A percentile compares a stretch with the other conserved stretches of the same genome.
Conservation (phyloP, 2,797 vertebrate genomes). For the Myiothlypis coronata region DNA sequence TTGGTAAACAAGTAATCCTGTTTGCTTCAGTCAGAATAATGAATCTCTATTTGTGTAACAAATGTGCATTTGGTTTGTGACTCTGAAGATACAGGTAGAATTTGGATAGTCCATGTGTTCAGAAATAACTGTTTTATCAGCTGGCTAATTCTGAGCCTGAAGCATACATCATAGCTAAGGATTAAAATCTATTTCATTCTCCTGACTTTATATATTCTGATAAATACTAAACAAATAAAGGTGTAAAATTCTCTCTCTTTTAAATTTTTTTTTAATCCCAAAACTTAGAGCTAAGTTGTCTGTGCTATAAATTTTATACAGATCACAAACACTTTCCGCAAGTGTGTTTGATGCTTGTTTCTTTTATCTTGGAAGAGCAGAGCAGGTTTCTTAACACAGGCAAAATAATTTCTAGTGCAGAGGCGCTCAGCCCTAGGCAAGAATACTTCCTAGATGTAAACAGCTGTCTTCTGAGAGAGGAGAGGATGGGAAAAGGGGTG, state of each 20-base stretch:
- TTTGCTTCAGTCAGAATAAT: slow-evolving; percentile 44
- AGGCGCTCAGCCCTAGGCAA: background rate
- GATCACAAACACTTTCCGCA: background rate
- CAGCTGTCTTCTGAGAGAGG: background rate
- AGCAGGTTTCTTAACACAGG: background rate
- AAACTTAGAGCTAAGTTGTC: background rate
- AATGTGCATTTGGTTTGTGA: slow-evolving; percentile 22
- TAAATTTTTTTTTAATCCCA: background rate
- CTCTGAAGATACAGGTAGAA: slow-evolving; percentile 1
- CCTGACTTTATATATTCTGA: background rate
- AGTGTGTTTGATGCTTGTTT: background rate
- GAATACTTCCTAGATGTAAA: background rate
- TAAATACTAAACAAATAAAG: slow-evolving; percentile 27
- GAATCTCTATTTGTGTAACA: slow-evolving; percentile 27
- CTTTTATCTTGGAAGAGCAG: background rate
- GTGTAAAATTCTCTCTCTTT: background rate
- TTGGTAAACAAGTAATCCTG: slow-evolving; percentile 58
- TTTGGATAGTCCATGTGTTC: background rate
- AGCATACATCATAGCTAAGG: background rate
- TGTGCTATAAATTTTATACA: background rate
- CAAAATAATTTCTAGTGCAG: background rate
- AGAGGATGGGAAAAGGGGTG: background rate
- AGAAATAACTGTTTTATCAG: slow-evolving; percentile 13
- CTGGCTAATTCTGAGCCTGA: background rate
- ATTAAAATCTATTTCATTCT: slow-evolving; percentile 19